Base-by-base conservation (phyloP, 2,888 invertebrate genomes). In the Serripes groenlandicus region DNA sequence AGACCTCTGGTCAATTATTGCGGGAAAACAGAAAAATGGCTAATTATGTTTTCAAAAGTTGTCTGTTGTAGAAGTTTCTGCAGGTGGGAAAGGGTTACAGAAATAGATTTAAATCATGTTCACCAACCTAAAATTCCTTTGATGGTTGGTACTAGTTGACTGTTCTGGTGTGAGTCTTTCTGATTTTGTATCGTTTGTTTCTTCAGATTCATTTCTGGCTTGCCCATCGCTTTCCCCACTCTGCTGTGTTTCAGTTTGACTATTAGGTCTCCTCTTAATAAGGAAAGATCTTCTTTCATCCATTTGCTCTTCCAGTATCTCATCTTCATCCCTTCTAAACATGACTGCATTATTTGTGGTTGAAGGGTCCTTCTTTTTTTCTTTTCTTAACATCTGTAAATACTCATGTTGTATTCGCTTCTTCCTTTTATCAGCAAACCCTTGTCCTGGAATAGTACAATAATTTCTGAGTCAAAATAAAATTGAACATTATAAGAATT, bases 391-490 rank as follows among this genome's bases (percentile, higher is more conserved):
- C 74, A 88, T 71, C 64, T 88, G 88, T 54, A 88, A 35, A 73
- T 90, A 90, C 64, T 89, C 88, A 82, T 90, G 81, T 34, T 89
- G 77, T 23, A 87, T 78, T 82, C 89, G 89, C 75, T 81, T 88
- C 62, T 90, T 90, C 69, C 90, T 86, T 72, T 85, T 90, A 56
- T 90, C 90, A 28, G 90, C 90, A 88, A 90, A 90, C 15, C 90
- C 90, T 75, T 90, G 90, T 15, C 90, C 90, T 90, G 66, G 52
- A 75, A 74, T 32, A 49, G 71, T 26, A 49, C 2, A n/a, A n/a
- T n/a, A n/a, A n/a, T n/a, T n/a, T n/a, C n/a, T n/a, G n/a, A n/a
- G n/a, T n/a, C n/a, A n/a, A n/a, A n/a, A n/a, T n/a, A n/a, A n/a
- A n/a, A n/a, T n/a, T n/a, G n/a, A n/a, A n/a, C n/a, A n/a, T n/a